Conservation (phyloP, 2,797 vertebrate species). For the Neosilurus hyrtlii region DNA sequence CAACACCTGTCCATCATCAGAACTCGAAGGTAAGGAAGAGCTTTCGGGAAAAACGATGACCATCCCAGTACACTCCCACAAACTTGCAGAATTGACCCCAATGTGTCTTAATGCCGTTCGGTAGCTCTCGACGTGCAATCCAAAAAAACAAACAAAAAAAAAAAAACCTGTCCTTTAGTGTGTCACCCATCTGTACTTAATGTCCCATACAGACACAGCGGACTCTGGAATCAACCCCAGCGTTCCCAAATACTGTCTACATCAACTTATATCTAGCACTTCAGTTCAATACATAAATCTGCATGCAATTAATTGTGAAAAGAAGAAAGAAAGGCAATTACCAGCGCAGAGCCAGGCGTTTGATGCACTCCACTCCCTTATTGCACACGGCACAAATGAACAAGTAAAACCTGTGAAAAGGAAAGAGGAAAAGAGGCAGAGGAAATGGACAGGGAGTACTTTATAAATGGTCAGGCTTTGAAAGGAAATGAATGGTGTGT, state of each 20-base stretch:
- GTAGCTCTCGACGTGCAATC: too few relatives aligned
- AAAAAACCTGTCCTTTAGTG: neutral
- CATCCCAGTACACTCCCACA: too few relatives aligned
- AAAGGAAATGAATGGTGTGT: conserved; percentile 20
- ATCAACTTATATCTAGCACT: conserved; percentile 25
- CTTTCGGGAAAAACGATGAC: too few relatives aligned
- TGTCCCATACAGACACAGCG: neutral
- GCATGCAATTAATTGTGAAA: neutral
- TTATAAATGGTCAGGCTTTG: conserved; percentile 22
- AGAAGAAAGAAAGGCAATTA: conserved; percentile 58
- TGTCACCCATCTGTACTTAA: neutral
- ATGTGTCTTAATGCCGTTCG: too few relatives aligned
- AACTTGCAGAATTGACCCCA: too few relatives aligned
- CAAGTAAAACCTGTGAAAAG: conserved; percentile 83
- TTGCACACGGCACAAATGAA: conserved; percentile 94
- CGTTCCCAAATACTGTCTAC: neutral
- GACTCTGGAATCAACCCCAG: neutral
- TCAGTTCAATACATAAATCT: conserved; percentile 21
- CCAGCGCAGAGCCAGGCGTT: conserved; percentile 89
- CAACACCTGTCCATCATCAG: too few relatives aligned
- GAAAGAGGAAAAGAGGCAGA: conserved; percentile 14
- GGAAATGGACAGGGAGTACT: conserved; percentile 30
- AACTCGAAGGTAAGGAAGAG: too few relatives aligned
- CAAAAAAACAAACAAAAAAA: too few relatives aligned
- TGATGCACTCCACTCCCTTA: conserved; percentile 88